Conservation (phyloP, 2,888 invertebrate genomes). For the Zygothrica quintamaculata region DNA sequence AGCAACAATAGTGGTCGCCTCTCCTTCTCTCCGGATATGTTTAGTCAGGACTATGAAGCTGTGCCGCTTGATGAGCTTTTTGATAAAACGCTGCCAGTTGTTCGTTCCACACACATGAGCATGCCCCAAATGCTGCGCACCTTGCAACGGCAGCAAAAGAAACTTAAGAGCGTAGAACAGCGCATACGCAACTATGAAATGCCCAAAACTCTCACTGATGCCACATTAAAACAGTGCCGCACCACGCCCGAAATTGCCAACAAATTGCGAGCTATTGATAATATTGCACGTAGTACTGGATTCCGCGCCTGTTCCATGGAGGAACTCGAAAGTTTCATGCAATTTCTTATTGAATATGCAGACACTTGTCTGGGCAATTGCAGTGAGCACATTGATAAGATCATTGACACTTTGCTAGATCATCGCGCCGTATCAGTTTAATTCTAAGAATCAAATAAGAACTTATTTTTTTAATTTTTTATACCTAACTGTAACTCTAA, state of each 20-base stretch:
- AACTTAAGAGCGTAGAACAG: constrained; percentile 67
- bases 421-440: constrained; percentile 63
- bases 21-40: constrained; percentile 76
- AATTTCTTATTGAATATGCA: constrained; percentile 77
- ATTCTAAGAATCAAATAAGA: background rate
- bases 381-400: constrained; percentile 74
- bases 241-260: constrained; percentile 65
- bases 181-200: constrained; percentile 63
- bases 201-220: constrained; percentile 45
- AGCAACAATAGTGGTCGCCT: constrained; percentile 66
- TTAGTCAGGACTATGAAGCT: constrained; percentile 72
- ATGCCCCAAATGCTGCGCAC: constrained; percentile 72
- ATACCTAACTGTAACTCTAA: constrained; percentile 43
- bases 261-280: constrained; percentile 74
- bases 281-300: constrained; percentile 68
- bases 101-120: constrained; percentile 37
- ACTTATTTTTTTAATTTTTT: constrained; percentile 4
- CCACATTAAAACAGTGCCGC: constrained; percentile 56
- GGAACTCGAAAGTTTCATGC: constrained; percentile 80
- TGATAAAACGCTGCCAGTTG: constrained; percentile 44
- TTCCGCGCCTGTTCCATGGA: constrained; percentile 71
- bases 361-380: constrained; percentile 78
- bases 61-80: constrained; percentile 82
- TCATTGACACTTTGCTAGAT: constrained; percentile 72
- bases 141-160: constrained; percentile 69